Evolutionary conservation across 2,113 vertebrate species (phyloP), one percentile per base, ranked within the genome.

Genomic region (Petroica traversi): DNA sequence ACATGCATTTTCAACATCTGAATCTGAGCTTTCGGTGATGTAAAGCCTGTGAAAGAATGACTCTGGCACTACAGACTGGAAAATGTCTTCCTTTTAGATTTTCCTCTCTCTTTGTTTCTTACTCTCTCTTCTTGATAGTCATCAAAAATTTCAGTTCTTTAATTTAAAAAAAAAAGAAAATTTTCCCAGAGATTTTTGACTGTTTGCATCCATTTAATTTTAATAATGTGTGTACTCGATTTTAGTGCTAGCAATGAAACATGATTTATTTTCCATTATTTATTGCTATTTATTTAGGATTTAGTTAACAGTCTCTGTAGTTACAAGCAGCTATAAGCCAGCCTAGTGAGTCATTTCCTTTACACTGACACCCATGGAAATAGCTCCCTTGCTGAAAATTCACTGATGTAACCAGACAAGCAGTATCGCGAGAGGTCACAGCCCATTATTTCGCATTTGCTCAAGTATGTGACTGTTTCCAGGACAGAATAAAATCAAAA

Each of bases 331-430:
- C 81, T 95, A 63, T 77, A 83, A 80, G 85, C 38, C 69, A 95
- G 57, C 59, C 93, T 59, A 84, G 92, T 91, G 94, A 95, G 79
- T 97, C 91, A 96, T 94, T 96, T 96, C 88, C 93, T 95, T 95
- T 92, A 66, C 63, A 14, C 74, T 78, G 92, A 88, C 92, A 92
- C 80, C 91, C 89, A 80, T 45, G 87, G 76, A 93, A 94, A 94
- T 58, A 31, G 58, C 78, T 96, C 88, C 55, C 78, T 92, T 51
- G 88, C 89, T 88, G 92, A 72, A 86, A 71, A 84, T 62, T 66
- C 64, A 45, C 85, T 97, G 79, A 57, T 94, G 64, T 93, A 94
- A 92, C 61, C 94, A 96, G 96, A 90, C 81, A 85, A 78, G 84
- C 63, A 74, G 87, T 95, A 96, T 95, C 93, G 90, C 85, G 94